Evolutionary conservation across 2,113 vertebrate species (phyloP), one percentile per base, ranked within the genome.

Genomic region (Neomonachus schauinslandi): DNA sequence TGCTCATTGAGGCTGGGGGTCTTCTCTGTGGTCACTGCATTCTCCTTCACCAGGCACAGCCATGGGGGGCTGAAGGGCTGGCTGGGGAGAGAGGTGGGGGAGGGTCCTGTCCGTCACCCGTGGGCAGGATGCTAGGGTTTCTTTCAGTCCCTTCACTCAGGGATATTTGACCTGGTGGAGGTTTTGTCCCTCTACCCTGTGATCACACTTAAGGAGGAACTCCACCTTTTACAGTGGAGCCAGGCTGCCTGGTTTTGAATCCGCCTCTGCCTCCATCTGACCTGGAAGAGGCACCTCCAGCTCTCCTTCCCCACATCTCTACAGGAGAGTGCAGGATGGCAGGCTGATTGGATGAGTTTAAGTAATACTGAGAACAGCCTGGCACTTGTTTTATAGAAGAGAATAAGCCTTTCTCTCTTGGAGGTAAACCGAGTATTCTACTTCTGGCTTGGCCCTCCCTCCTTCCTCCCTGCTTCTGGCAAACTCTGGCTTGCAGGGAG

Each of bases 1-100:
- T 4, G 46, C 12, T 97, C 89, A 97, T 19, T 92, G 82, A 61
- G 67, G 10, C 36, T 46, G 69, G 11, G 67, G 6, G 4, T 95
- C 79, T 19, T 90, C 61, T 80, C 2, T 19, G 2, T 36, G 5
- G 31, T 96, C 67, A 7, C 74, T 55, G 87, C 42, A 26, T 77
- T 12, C 67, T 81, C 4, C 82, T 95, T 36, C 79, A n/a, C 14
- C 36, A 16, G 93, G n/a, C 8, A 0, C 10, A 13, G 69, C 91
- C 3, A 2, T 28, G 2, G 83, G 26, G 5, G 76, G 81, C 22
- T 84, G 76, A 1, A 49, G 72, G 11, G 83, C 1, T 28, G 63
- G 4, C 90, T 94, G 89, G 80, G 26, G 92, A 94, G 24, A 95
- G n/a, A 79, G 13, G 11, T 12, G 12, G 31, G 19, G 14, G 31